Evolutionary conservation across 2,888 invertebrate genomes (phyloP), one percentile per base, ranked within the genome.

Genomic region (Eristalinus aeneus): DNA sequence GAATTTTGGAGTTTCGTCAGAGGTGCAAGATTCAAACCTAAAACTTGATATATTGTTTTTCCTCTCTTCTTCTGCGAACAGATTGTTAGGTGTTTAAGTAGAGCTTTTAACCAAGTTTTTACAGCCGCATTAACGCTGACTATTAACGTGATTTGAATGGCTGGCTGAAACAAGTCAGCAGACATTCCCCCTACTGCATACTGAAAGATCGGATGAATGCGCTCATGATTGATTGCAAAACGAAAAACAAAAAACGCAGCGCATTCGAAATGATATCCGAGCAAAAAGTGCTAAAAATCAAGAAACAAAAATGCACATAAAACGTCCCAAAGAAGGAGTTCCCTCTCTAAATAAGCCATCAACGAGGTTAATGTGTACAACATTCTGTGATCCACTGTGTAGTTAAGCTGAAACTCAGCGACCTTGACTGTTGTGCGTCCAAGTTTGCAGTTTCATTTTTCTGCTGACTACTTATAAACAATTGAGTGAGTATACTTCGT

Each of bases 331-430:
- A 64, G 6, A 56, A 53, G 39, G 67, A 68, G 60, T 68, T 31
- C 10, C 56, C 46, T 46, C 16, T 10, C 69, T 20, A 32, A 67
- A 36, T 73, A 74, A 71, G 54, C 20, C 64, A 53, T 22, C 58
- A 61, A 56, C 76, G 81, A 77, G 85, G 71, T 81, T 76, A 81
- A 60, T 77, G 76, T 85, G 85, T 85, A 85, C 85, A 81, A 81
- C 67, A 81, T 63, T 68, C 54, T 20, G 20, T 16, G 53, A 68
- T 32, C n/a, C 53, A 32, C 46, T 1, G 31, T 27, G 34, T 16
- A 78, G 53, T 58, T n/a, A 39, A 76, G 22, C 46, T 46, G 54
- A 73, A 68, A 73, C 53, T 34, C 71, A 81, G 63, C 68, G 72
- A 76, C 72, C 80, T 75, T 75, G 61, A 56, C 31, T 75, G 58